Percentiles rank a stretch among this genome's conserved stretches.
Conservation (phyloP, 2,113 vertebrate genomes). For the Cephalophus harveyi region DNA sequence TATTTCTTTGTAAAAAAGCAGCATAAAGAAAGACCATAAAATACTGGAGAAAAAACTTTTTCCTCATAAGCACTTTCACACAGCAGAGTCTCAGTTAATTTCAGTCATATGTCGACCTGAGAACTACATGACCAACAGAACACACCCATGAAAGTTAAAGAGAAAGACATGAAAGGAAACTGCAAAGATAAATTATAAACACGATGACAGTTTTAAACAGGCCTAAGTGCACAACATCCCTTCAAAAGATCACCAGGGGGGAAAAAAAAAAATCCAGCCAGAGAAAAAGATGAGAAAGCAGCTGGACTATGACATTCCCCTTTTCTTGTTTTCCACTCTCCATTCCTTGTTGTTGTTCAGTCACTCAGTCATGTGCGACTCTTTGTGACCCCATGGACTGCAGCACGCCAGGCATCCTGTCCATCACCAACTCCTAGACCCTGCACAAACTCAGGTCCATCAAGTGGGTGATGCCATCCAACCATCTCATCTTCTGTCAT, state of each 20-base stretch:
- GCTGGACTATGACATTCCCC: neutral
- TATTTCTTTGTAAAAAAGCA: neutral
- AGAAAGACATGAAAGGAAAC: neutral
- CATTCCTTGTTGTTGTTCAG: rapidly evolving
- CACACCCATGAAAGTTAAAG: neutral
- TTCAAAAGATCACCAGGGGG: neutral
- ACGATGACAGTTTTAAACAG: neutral
- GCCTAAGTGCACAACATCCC: neutral
- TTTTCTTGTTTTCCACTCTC: neutral
- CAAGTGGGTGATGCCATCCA: neutral
- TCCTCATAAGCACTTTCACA: neutral
- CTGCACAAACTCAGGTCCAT: neutral
- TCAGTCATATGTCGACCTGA: neutral
- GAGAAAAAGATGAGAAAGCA: neutral
- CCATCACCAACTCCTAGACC: neutral
- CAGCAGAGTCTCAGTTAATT: neutral
- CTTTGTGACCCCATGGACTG: neutral
- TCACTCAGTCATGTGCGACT: rapidly evolving
- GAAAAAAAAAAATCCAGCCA: neutral
- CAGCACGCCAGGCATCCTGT: rapidly evolving
- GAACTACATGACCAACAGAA: neutral
- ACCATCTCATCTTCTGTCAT: neutral
- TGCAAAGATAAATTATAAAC: neutral
- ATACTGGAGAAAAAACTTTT: neutral
- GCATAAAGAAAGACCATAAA: neutral